phyloP scores from a whole-genome alignment of 1,140 invertebrate genomes.

The Schlechtendalia chinensis region DNA sequence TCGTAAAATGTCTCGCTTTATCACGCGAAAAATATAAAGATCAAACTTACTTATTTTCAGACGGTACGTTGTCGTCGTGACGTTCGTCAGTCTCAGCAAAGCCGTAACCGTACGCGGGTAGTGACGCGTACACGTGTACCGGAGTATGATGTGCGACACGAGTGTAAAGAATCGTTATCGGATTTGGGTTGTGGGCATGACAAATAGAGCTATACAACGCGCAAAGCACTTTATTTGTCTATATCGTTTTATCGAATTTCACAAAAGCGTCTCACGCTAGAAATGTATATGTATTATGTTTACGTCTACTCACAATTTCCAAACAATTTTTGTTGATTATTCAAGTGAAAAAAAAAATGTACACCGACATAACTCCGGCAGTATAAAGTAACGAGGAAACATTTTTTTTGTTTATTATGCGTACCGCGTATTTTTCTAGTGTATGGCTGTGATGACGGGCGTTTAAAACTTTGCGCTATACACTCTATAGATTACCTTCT shows the following conservation, averaged over 20 bases:
- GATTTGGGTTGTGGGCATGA: no score
- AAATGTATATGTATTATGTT: no score
- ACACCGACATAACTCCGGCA: not conserved
- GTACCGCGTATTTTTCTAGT: conserved; percentile 31
- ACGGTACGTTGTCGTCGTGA: no score
- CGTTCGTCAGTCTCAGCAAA: no score
- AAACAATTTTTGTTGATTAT: conserved; percentile 7
- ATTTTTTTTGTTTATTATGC: conserved; percentile 24
- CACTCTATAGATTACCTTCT: conserved; percentile 14
- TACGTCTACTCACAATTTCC: not conserved
- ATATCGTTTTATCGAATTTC: not conserved
- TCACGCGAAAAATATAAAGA: no score
- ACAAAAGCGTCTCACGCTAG: no score
- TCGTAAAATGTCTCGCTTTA: no score
- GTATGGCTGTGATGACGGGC: conserved; percentile 21
- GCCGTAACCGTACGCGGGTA: no score
- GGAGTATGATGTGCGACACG: not conserved
- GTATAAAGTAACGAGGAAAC: conserved; percentile 17
- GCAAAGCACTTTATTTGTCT: not conserved
- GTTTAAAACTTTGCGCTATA: conserved; percentile 26
- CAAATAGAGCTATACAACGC: not conserved
- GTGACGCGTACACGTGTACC: no score
- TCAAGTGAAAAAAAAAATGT: not conserved
- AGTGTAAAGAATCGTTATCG: not conserved
- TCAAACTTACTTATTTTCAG: no score